Base-by-base conservation (phyloP, 1,140 invertebrate species). In the Leguminivora glycinivorella region DNA sequence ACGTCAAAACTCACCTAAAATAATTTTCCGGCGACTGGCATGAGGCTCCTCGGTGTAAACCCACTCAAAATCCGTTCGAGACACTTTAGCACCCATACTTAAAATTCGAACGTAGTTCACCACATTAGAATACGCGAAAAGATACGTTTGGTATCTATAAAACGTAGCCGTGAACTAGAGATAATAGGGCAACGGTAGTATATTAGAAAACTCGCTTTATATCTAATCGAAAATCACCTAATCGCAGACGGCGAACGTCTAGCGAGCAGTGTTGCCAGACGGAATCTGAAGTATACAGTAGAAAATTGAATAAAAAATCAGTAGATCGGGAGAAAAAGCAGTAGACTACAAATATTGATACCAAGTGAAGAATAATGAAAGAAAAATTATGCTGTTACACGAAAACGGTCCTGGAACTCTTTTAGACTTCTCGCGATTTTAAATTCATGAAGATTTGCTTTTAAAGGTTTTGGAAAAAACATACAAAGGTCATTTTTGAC, bases 31-130 rank as follows among this genome's bases (percentile, higher is more conserved):
- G 68, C 99, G 94, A 72, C 96, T 96, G 0, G 98, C 98, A 92
- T 99, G 99, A n/a, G 99, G 99, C 90, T 99, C 99, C 88, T 99
- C 98, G 0, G 97, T 98, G 79, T 98, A 98, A 19, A 95, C 93
- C 98, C 98, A 99, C 85, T 99, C 98, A 85, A 99, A 99, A 93
- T 91, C 89, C 26, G 79, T 83, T 77, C 89, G 85, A 38, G 89
- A 90, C 58, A 91, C 89, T 75, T 83, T 80, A 24, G 87, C 87
- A 79, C 89, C 89, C 89, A 91, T 91, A 75, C 72, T 76, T 81
- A 29, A 71, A 67, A 60, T 60, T 25, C 25, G n/a, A 38, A 29
- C n/a, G 22, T 9, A 12, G 56, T 60, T 56, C 24, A 56, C 10
- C 7, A 60, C 56, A 60, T 29, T 60, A 29, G 56, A 26, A 60